phyloP scores from a whole-genome alignment of 2,888 invertebrate species.

The Mongoloraphidia duomilia region DNA sequence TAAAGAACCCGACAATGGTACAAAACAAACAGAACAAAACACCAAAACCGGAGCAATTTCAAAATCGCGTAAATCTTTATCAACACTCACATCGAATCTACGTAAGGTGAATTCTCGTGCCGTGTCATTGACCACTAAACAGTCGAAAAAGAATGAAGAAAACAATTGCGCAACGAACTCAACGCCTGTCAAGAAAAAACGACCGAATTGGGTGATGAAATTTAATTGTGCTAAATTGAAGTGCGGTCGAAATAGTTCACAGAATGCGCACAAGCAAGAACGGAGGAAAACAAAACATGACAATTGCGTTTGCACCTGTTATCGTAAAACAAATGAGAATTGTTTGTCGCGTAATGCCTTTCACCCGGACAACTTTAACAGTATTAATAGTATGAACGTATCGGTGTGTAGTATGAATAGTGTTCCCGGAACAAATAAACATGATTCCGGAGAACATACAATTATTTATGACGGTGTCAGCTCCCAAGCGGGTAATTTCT shows the following conservation, averaged over 20 bases:
- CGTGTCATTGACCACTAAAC: no score
- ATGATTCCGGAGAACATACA: no score
- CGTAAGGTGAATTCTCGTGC: no score
- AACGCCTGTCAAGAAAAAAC: conserved; percentile 19
- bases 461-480: no score
- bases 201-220: conserved; percentile 27
- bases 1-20: no score
- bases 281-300: conserved; percentile 16
- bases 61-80: no score
- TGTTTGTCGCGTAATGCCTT: conserved; percentile 17
- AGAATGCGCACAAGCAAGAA: background rate
- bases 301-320: conserved; percentile 28
- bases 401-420: background rate
- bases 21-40: no score
- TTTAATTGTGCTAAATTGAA: conserved; percentile 25
- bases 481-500: no score
- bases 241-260: conserved; percentile 18
- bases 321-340: conserved; percentile 22
- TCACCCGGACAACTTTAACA: conserved; percentile 4
- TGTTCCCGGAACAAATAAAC: background rate
- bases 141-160: no score
- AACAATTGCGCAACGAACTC: no score
- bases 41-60: no score
- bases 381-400: background rate
- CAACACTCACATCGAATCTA: no score